Evolutionary conservation across 2,888 invertebrate species (phyloP), one percentile per base, ranked within the genome.

Genomic region (Sminthurinus aureus): DNA sequence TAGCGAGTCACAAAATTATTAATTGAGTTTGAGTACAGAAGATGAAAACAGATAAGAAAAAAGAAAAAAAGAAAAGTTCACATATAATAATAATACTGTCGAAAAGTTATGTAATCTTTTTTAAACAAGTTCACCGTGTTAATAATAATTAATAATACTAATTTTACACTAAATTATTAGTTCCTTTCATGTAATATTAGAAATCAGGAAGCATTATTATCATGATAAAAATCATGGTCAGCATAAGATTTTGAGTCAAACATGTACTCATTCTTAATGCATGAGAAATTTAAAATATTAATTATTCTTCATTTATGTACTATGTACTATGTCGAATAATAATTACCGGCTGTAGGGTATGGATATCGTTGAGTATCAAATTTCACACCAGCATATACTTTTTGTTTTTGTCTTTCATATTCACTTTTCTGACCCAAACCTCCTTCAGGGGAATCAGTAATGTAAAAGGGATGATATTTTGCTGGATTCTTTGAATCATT

Each of bases 381-480:
- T 0, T 92, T 93, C 0, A 97, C 94, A 6, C 97, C 97, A 12
- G 96, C 96, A 89, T 93, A 97, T 18, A 96, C 93, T 58, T 92
- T 92, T 89, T 96, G 95, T 85, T 93, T 92, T 87, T 92, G 91
- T 88, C 94, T 94, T 69, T 96, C 94, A 0, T 92, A 92, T 76
- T 93, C 93, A 20, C 91, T 92, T 90, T 95, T 95, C 90, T 96
- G 96, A 0, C 95, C 95, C 89, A 94, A 95, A 0, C 97, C 97
- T 50, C 97, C 97, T 90, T 96, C 96, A 0, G 93, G 91, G 1
- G 95, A 96, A 90, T 95, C 94, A 67, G 96, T 96, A 89, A 97
- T 96, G 91, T 97, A 97, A 90, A 97, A 94, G 15, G 97, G 97
- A 91, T 97, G 97, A 91, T 95, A 97, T 92, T 93, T 94, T 22